Base-by-base conservation (phyloP, 2,797 vertebrate species). In the Channallabes apus region DNA sequence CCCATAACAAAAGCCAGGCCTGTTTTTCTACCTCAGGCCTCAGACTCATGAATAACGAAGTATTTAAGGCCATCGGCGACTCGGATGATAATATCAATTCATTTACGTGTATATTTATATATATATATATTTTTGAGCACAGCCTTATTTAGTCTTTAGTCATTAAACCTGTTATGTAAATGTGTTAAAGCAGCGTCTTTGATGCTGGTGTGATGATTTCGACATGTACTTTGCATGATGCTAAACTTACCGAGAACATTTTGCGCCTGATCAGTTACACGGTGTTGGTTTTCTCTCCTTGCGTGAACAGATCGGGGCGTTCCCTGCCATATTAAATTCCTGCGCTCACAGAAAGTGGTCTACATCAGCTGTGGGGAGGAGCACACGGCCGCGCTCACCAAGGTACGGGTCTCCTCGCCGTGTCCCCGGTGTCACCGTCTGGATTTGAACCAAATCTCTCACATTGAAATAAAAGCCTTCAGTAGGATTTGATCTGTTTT, bases 281-380 rank as follows among this genome's bases (percentile, higher is more conserved):
- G 38, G 9, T 51, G 6, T 75, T 51, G 84, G 58, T 77, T 81
- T 18, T 86, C 11, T 82, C 5, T 64, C 17, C 83, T 77, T 71
- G 41, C 41, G 41, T 9, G 84, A 77, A 32, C 92, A 99, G 98
- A 98, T 90, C 96, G 98, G 20, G 96, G 97, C 27, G 97, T 97
- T 51, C 98, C 98, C 0, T 99, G 97, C 88, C 98, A 99, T 4
- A 97, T 99, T 91, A 99, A 99, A 89, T 97, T 98, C 89, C 90
- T 99, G 90, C 92, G 98, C 79, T 96, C 96, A 61, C 98, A 99
- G 88, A 98, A 99, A 89, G 97, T 99, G 20, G 97, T 99, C 88
- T 97, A 98, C 90, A 98, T 99, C 92, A 97, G 97, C 91, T 99
- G 98, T 92, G 98, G 98, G 87, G 97, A 97, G 76, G 97, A 98